A percentile compares a stretch with the other conserved stretches of the same genome.
Conservation (phyloP, 2,113 vertebrate genomes). For the Sceloporus tristichus region DNA sequence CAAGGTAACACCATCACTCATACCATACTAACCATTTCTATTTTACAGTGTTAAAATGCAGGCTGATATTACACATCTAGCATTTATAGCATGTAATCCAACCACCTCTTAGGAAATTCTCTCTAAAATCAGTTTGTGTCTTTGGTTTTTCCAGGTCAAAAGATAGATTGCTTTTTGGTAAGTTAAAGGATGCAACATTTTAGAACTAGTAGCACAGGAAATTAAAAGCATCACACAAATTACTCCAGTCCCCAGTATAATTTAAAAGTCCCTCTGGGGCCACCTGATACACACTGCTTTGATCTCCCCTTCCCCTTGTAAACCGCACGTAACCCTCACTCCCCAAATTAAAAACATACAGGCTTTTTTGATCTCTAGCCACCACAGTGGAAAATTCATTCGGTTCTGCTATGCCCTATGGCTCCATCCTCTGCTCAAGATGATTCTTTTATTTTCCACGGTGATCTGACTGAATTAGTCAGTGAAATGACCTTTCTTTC, state of each 20-base stretch:
- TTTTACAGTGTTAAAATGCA: background rate
- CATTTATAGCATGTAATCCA: background rate
- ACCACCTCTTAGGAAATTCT: background rate
- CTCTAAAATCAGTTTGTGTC: conserved; percentile 17
- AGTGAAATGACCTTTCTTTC: conserved; percentile 22
- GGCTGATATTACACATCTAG: background rate
- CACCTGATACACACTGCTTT: conserved; percentile 50
- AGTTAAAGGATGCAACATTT: conserved; percentile 12
- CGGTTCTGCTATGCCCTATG: background rate
- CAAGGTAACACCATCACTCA: background rate
- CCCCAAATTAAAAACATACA: conserved; percentile 55
- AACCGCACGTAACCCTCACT: conserved; percentile 20
- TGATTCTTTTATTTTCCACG: conserved; percentile 13
- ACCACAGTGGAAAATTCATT: conserved; percentile 10
- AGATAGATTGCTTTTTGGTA: conserved; percentile 21
- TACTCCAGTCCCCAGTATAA: conserved; percentile 41
- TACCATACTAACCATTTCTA: background rate
- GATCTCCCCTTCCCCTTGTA: conserved; percentile 56
- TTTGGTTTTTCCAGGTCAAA: conserved; percentile 7
- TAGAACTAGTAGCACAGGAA: conserved; percentile 51
- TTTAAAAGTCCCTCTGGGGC: conserved; percentile 43
- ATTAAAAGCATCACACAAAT: conserved; percentile 62
- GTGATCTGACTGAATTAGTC: conserved; percentile 13
- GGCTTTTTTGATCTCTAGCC: conserved; percentile 25
- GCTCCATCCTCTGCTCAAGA: conserved; percentile 7